Percentiles rank a stretch among this genome's conserved stretches.
phyloP scores from a whole-genome alignment of 2,888 invertebrate genomes.

The Melipona beecheii region DNA sequence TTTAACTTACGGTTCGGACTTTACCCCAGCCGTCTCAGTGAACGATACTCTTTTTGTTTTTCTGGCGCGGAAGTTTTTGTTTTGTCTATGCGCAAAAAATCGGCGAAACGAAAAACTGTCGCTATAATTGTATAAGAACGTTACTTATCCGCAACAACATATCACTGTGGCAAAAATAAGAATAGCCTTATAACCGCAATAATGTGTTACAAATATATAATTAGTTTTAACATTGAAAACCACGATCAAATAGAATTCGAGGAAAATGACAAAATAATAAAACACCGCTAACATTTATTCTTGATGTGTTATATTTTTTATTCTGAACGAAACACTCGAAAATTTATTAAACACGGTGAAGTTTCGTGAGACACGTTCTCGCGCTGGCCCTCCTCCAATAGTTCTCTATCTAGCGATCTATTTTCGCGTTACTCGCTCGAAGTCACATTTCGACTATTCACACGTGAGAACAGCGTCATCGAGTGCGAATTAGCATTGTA shows the following conservation, averaged over 20 bases:
- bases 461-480: slow-evolving; percentile 23
- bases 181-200: slow-evolving; percentile 29
- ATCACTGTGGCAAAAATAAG: slow-evolving; percentile 36
- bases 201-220: slow-evolving; percentile 8
- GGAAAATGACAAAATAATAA: background rate
- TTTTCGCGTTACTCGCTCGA: slow-evolving; percentile 30
- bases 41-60: slow-evolving; percentile 2
- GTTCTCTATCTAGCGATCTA: slow-evolving; percentile 34
- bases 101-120: background rate
- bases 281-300: background rate
- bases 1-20: slow-evolving; percentile 25
- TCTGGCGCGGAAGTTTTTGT: background rate
- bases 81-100: background rate
- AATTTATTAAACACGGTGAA: background rate
- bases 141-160: background rate
- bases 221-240: background rate
- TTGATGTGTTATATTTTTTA: background rate
- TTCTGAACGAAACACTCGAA: background rate
- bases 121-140: background rate
- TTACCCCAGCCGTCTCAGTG: slow-evolving; percentile 16
- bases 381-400: slow-evolving; percentile 47
- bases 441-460: background rate
- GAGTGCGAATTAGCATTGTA: background rate
- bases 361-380: background rate
- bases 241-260: background rate